Percentiles rank a stretch among this genome's conserved stretches.
phyloP scores from a whole-genome alignment of 2,888 invertebrate genomes.

The Periphyllus acericola region DNA sequence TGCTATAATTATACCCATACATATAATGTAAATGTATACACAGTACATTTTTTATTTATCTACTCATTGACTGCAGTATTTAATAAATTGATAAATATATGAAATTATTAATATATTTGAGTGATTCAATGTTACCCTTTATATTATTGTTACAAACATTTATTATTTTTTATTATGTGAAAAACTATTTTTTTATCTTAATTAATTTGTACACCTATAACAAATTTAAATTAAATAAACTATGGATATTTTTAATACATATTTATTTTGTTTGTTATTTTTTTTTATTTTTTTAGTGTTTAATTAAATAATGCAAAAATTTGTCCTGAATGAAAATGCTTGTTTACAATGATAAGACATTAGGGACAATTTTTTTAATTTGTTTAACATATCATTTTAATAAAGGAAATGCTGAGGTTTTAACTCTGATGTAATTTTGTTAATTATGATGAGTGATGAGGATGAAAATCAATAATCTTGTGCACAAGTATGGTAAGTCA shows the following conservation, averaged over 20 bases:
- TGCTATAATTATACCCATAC: not conserved
- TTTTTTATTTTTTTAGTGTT: no score
- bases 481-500: no score
- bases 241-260: not conserved
- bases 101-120: not conserved
- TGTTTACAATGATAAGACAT: no score
- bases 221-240: slow-evolving; percentile 4
- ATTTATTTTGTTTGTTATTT: no score
- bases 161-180: not conserved
- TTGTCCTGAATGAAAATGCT: no score
- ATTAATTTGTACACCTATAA: not conserved
- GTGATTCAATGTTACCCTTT: slow-evolving; percentile 24
- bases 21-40: not conserved
- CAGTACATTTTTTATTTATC: not conserved
- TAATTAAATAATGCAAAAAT: no score
- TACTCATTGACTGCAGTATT: slow-evolving; percentile 7
- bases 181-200: slow-evolving; percentile 3
- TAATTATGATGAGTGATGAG: no score
- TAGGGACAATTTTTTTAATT: no score
- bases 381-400: no score
- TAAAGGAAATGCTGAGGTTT: no score
- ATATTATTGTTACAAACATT: slow-evolving; percentile 26
- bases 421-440: no score
- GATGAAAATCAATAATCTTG: no score
- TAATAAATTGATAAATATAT: not conserved